phyloP scores from a whole-genome alignment of 1,140 invertebrate species.

The Panagrolaimus sp. region DNA sequence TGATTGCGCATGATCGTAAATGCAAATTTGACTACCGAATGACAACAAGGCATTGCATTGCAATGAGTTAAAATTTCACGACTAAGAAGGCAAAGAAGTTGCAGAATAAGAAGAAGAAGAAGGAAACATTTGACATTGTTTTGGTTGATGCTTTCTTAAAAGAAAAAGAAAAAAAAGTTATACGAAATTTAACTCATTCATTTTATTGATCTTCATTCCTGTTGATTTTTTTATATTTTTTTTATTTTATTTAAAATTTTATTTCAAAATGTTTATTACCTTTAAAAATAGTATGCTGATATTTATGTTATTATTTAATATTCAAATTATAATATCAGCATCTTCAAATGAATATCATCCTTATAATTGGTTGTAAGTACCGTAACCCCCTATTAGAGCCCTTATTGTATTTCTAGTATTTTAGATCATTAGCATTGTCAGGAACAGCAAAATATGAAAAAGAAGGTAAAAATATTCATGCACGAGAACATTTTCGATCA shows the following conservation, averaged over 20 bases:
- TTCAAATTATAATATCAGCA: background rate
- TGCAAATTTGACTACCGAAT: constrained; percentile 14
- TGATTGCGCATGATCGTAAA: constrained; percentile 2
- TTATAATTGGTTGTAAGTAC: constrained; percentile 13
- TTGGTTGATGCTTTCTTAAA: too few relatives aligned
- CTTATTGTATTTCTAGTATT: too few relatives aligned
- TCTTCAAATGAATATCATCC: background rate
- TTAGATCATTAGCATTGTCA: background rate
- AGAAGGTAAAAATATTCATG: background rate
- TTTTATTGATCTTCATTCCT: too few relatives aligned
- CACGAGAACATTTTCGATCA: constrained; percentile 1
- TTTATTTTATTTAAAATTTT: too few relatives aligned
- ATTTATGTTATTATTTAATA: background rate
- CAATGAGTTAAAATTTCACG: background rate
- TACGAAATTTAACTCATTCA: too few relatives aligned
- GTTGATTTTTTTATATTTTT: too few relatives aligned
- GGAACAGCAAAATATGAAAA: constrained; percentile 6
- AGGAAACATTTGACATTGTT: too few relatives aligned
- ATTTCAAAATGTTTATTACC: too few relatives aligned
- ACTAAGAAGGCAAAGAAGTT: too few relatives aligned
- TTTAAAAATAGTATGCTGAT: too few relatives aligned
- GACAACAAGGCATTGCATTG: background rate
- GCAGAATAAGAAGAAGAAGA: too few relatives aligned
- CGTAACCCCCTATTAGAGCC: background rate
- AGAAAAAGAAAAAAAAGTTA: too few relatives aligned